These are phyloP conservation scores for Caenorhabditis tropicalis DNA, from an alignment of 1,140 invertebrate species.

Conservation along the genomic window DNA sequence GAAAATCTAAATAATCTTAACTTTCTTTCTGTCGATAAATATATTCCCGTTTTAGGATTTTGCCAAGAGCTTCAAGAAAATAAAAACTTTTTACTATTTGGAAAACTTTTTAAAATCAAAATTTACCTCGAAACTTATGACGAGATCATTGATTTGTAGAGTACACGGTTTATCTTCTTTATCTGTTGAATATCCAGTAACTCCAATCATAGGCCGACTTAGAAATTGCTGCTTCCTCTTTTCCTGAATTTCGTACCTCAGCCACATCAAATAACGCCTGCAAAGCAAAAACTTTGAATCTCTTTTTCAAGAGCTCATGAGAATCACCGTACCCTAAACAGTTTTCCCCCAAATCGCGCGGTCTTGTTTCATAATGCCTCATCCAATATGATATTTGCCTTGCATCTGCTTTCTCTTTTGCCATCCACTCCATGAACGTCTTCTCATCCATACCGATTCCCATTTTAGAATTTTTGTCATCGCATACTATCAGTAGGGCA, in stretches of 20 bases:
- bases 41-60: neutral
- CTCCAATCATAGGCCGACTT: slow-evolving; percentile 47
- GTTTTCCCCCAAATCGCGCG: slow-evolving; percentile 65
- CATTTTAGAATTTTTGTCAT: slow-evolving; percentile 63
- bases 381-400: slow-evolving; percentile 67
- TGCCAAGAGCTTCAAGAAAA: too few species aligned
- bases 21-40: too few species aligned
- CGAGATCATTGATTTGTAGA: slow-evolving; percentile 63
- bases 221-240: slow-evolving; percentile 59
- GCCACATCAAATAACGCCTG: slow-evolving; percentile 65
- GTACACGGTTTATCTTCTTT: slow-evolving; percentile 60
- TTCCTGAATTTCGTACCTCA: slow-evolving; percentile 65
- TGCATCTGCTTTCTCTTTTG: slow-evolving; percentile 48
- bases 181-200: slow-evolving; percentile 63
- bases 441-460: slow-evolving; percentile 71
- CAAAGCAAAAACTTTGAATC: neutral
- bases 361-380: slow-evolving; percentile 61
- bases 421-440: slow-evolving; percentile 60
- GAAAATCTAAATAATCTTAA: neutral
- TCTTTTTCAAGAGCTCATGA: neutral
- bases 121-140: slow-evolving; percentile 58
- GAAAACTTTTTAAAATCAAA: neutral
- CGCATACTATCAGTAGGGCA: slow-evolving; percentile 69
- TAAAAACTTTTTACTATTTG: too few species aligned
- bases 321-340: slow-evolving; percentile 61